Base-by-base conservation (phyloP, 2,113 vertebrate genomes). In the Burhinus bistriatus region DNA sequence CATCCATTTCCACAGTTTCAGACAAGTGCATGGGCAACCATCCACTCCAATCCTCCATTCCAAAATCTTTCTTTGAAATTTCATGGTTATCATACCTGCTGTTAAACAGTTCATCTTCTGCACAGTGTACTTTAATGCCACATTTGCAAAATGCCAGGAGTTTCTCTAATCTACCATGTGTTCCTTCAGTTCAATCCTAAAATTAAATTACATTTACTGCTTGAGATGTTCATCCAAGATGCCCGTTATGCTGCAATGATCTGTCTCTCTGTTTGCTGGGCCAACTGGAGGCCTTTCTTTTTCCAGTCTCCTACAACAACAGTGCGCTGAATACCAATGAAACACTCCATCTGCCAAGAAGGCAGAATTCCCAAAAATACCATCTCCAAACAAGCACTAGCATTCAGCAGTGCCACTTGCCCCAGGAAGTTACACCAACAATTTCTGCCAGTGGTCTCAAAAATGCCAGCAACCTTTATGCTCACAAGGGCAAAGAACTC, bases 281-380 rank as follows among this genome's bases (percentile, higher is more conserved):
- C 64, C 54, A 42, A 38, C 27, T 10, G 26, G 27, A 66, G 36
- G 18, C 36, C 12, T 83, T 36, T 40, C 34, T 70, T 75, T 47
- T 38, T 36, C 55, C 21, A 55, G 11, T 14, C 16, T 22, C 51
- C 16, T 12, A 18, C 69, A 83, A 32, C 29, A 45, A 27, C 34
- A 58, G 42, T 2, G 0, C 0, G 1, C 40, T 44, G 26, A 64
- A 64, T 13, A 76, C 16, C 12, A 61, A 14, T 15, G 9, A 9
- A 76, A 34, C 34, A 19, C 27, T 59, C 12, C 51, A 71, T 9
- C 12, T 3, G 4, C 27, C 15, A 22, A 55, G 17, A 19, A 44
- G 10, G 42, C 19, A 4, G 22, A 66, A 75, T 30, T 75, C 45
- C 45, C 20, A 6, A 52, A 90, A 83, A 30, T 2, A 68, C 19